These are phyloP conservation scores for Periphyllus acericola DNA, from an alignment of 2,888 invertebrate genomes.

Conservation along the genomic window DNA sequence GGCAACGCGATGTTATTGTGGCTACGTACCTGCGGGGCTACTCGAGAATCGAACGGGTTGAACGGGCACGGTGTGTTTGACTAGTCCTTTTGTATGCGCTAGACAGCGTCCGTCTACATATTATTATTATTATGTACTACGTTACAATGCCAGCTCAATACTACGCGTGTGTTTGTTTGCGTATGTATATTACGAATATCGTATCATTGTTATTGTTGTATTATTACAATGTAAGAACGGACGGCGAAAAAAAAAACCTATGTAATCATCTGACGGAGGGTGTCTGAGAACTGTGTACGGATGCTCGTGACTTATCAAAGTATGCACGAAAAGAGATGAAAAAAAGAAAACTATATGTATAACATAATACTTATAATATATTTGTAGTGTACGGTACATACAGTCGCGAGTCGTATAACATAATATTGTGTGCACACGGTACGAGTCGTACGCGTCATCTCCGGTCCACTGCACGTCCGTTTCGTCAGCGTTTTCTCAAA, in stretches of 20 bases:
- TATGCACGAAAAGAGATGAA: background rate
- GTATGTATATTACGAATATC: too few relatives aligned
- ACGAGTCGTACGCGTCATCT: background rate
- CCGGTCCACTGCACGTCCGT: background rate
- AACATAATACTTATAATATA: background rate
- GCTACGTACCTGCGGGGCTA: background rate
- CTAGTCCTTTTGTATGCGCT: background rate
- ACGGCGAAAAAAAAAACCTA: too few relatives aligned
- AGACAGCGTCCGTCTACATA: background rate
- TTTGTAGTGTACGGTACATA: background rate
- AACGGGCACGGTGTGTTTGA: background rate
- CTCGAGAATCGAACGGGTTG: background rate
- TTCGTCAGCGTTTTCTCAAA: background rate
- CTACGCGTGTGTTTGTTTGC: too few relatives aligned
- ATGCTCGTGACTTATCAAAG: conserved; percentile 48
- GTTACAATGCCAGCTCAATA: too few relatives aligned
- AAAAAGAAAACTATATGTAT: background rate
- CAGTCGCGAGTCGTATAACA: background rate
- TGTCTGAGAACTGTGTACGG: conserved; percentile 9
- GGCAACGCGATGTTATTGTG: too few relatives aligned
- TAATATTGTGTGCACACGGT: background rate
- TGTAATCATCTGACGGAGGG: background rate
- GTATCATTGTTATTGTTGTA: too few relatives aligned
- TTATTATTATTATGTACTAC: too few relatives aligned
- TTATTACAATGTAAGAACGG: too few relatives aligned